These are phyloP conservation scores for Oscheius sp. DNA, from an alignment of 2,888 invertebrate genomes.

Conservation along the genomic window DNA sequence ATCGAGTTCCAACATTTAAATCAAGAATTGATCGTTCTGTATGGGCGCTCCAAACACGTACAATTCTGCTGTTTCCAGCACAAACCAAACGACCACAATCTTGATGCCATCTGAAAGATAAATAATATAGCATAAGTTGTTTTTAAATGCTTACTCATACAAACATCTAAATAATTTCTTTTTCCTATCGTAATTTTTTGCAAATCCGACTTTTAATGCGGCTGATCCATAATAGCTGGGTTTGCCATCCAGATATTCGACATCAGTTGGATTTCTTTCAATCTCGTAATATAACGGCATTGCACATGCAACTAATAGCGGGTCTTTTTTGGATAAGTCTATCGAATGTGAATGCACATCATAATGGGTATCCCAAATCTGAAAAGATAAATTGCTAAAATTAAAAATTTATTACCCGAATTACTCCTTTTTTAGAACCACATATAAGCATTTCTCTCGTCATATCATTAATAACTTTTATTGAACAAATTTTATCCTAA, in stretches of 20 bases:
- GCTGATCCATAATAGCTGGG: background rate
- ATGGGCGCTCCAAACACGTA: conserved; percentile 66
- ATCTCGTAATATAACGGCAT: conserved; percentile 37
- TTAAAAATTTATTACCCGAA: conserved; percentile 26
- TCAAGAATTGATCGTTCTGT: conserved; percentile 58
- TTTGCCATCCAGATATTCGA: background rate
- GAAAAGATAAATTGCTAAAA: conserved; percentile 23
- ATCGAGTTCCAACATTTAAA: conserved; percentile 41
- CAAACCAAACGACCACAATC: conserved; percentile 55
- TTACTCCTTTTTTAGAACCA: conserved; percentile 54
- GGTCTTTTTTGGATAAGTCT: conserved; percentile 15
- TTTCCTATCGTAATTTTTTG: background rate
- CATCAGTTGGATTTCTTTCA: conserved; percentile 10
- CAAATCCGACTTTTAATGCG: background rate
- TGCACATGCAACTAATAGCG: conserved; percentile 52
- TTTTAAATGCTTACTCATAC: conserved; percentile 17
- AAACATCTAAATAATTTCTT: background rate
- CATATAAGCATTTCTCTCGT: conserved; percentile 64
- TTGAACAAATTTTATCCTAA: conserved; percentile 54
- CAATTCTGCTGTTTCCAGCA: conserved; percentile 56
- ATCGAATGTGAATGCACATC: conserved; percentile 51
- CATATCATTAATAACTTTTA: conserved; percentile 62
- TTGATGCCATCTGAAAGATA: conserved; percentile 66
- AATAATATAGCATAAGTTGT: background rate
- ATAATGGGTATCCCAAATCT: conserved; percentile 65